These are phyloP conservation scores for Trachelus troglodyta DNA, from an alignment of 2,888 invertebrate genomes.

Conservation along the genomic window DNA sequence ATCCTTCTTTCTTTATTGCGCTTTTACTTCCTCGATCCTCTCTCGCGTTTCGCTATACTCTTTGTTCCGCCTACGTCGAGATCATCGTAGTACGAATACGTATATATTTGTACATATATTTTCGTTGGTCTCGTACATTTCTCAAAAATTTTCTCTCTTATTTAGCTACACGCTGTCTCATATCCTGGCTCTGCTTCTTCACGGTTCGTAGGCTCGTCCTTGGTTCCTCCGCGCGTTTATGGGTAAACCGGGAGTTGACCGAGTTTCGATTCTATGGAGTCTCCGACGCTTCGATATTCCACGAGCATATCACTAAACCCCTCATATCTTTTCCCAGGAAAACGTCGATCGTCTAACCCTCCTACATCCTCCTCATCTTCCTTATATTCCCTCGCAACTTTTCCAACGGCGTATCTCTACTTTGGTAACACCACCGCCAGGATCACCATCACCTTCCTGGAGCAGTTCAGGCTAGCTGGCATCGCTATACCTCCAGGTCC, in stretches of 20 bases:
- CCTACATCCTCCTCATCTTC: not conserved
- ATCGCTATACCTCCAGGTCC: not conserved
- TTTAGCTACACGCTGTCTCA: not conserved
- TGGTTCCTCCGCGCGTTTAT: not conserved
- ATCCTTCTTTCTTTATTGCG: not conserved
- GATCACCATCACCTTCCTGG: not conserved
- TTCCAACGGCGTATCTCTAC: not conserved
- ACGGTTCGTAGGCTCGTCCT: not conserved
- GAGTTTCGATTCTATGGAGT: not conserved
- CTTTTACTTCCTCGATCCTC: not conserved
- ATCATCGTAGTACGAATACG: not conserved
- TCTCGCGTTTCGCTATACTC: not conserved
- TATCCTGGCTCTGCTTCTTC: not conserved
- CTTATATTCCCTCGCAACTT: not conserved
- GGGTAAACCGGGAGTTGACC: not conserved
- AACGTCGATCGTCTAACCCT: not conserved
- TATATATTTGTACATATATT: not conserved
- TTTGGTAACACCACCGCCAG: not conserved
- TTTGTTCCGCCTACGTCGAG: not conserved
- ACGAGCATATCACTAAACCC: not conserved
- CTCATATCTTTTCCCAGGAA: not conserved
- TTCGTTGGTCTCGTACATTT: not conserved
- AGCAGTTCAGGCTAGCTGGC: not conserved
- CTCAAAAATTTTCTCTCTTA: not conserved
- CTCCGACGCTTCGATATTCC: not conserved